Conservation (phyloP, 1,140 invertebrate genomes). For the Aphis craccivora region DNA sequence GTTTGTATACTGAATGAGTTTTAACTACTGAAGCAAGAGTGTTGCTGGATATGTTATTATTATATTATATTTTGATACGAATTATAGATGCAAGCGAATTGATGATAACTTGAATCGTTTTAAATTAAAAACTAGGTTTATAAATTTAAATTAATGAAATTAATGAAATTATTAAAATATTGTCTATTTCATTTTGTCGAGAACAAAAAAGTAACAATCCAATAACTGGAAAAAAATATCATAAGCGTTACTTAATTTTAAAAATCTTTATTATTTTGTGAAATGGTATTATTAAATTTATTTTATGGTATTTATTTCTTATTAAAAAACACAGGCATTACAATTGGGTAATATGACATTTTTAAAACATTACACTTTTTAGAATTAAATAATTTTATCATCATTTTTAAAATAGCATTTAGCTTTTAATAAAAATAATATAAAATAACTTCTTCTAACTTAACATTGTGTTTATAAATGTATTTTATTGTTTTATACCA, state of each 20-base stretch:
- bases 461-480: not conserved
- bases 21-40: not conserved
- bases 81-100: not conserved
- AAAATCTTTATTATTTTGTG: not conserved
- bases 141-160: not conserved
- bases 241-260: not conserved
- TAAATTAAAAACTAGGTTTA: not conserved
- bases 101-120: not conserved
- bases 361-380: not conserved
- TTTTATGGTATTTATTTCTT: not conserved
- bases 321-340: not conserved
- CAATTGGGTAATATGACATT: not conserved
- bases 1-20: not conserved
- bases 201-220: not conserved
- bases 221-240: not conserved
- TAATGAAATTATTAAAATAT: not conserved
- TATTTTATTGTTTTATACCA: not conserved
- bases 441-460: not conserved
- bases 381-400: not conserved
- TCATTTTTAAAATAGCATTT: not conserved
- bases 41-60: not conserved
- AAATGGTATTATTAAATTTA: constrained; percentile 11
- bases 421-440: not conserved
- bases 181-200: no score
- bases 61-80: not conserved